Percentiles rank a stretch among this genome's conserved stretches.
These are phyloP conservation scores for Pogonognathellus flavescens DNA, from an alignment of 1,140 invertebrate species.

Conservation along the genomic window DNA sequence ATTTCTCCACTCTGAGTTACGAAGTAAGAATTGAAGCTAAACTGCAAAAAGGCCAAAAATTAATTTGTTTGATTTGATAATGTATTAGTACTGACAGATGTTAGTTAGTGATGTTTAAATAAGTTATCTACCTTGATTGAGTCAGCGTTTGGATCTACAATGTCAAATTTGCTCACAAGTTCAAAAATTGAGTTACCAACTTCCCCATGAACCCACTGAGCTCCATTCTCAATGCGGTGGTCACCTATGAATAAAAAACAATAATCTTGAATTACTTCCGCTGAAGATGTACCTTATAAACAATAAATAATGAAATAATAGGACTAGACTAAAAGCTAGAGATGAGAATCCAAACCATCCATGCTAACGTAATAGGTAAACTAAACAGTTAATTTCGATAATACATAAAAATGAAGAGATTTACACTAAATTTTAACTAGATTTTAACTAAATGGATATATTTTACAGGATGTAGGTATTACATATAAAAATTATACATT, in stretches of 20 bases:
- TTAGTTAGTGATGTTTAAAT: no score
- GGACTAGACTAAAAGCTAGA: no score
- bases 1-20: slow-evolving; percentile 56
- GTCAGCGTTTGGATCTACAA: slow-evolving; percentile 38
- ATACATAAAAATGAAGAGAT: neutral
- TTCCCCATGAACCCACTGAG: slow-evolving; percentile 72
- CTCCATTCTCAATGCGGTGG: slow-evolving; percentile 70
- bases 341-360: no score
- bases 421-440: no score
- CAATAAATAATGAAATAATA: no score
- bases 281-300: no score
- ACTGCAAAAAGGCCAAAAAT: slow-evolving; percentile 12
- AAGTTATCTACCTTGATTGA: neutral
- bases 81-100: neutral
- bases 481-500: neutral
- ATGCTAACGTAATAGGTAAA: no score
- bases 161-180: slow-evolving; percentile 61
- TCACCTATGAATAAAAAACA: neutral
- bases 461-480: neutral
- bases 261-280: neutral
- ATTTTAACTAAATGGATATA: no score
- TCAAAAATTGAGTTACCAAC: slow-evolving; percentile 68
- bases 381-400: neutral
- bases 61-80: no score
- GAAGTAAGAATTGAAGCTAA: slow-evolving; percentile 47